These are phyloP conservation scores for Cheilosia scutellata DNA, from an alignment of 2,888 invertebrate species.

Conservation along the genomic window DNA sequence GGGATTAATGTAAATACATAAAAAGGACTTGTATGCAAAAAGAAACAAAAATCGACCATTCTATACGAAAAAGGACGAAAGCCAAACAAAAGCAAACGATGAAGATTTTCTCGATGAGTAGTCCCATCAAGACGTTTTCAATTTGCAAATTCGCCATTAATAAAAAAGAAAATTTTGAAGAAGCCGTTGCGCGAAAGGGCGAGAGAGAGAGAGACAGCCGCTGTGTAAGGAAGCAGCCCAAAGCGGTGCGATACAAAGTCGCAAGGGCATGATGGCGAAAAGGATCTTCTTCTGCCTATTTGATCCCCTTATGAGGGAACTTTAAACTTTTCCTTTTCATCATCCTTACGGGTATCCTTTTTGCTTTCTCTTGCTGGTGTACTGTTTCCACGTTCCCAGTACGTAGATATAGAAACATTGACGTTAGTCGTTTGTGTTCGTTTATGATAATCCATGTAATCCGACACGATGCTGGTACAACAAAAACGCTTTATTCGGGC, in stretches of 20 bases:
- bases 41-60: not conserved
- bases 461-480: conserved; percentile 68
- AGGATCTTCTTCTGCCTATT: conserved; percentile 59
- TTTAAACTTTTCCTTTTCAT: conserved; percentile 58
- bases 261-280: conserved; percentile 51
- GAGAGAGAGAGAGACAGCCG: conserved; percentile 17
- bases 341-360: conserved; percentile 29
- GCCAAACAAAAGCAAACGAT: conserved; percentile 25
- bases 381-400: conserved; percentile 10
- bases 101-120: conserved; percentile 67
- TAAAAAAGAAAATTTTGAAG: conserved; percentile 24
- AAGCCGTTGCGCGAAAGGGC: conserved; percentile 7
- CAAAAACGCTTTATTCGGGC: conserved; percentile 29
- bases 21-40: conserved; percentile 29
- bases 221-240: not conserved
- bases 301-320: conserved; percentile 60
- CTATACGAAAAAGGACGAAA: not conserved
- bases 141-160: conserved; percentile 67
- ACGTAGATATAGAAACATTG: conserved; percentile 34
- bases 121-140: conserved; percentile 71
- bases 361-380: conserved; percentile 10
- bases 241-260: conserved; percentile 24
- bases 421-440: conserved; percentile 69
- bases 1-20: conserved; percentile 50
- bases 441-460: conserved; percentile 75